Percentiles rank a stretch among this genome's conserved stretches.
Conservation (phyloP, 2,888 invertebrate species). For the Dicranocentrus wangi region DNA sequence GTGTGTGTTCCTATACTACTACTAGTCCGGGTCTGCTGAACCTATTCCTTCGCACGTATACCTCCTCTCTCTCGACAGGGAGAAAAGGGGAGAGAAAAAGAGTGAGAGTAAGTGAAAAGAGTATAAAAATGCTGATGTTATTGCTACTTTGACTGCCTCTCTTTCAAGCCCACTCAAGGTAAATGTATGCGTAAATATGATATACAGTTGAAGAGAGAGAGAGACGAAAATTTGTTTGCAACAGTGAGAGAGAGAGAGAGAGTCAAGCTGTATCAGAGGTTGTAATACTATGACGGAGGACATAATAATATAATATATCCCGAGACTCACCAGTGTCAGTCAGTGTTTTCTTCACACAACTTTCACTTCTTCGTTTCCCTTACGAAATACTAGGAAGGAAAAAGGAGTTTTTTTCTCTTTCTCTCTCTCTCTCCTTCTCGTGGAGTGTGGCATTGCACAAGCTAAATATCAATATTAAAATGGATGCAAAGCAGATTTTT, state of each 20-base stretch:
- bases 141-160: slow-evolving; percentile 31
- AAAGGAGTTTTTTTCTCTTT: no score
- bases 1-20: no score
- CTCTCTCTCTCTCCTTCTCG: no score
- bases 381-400: no score
- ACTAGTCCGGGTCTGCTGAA: no score
- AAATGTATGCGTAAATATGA: slow-evolving; percentile 15
- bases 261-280: no score
- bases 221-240: neutral
- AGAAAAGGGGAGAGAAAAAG: neutral
- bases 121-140: slow-evolving; percentile 34
- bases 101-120: slow-evolving; percentile 31
- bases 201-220: neutral
- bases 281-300: no score
- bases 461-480: slow-evolving; percentile 21
- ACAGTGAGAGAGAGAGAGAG: neutral
- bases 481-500: slow-evolving; percentile 34
- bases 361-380: no score
- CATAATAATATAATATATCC: no score
- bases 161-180: slow-evolving; percentile 7
- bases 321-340: no score
- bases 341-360: no score
- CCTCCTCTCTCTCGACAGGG: neutral
- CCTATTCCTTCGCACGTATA: slow-evolving; percentile 10
- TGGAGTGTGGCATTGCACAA: no score